Conservation (phyloP, 2,797 vertebrate species). For the Eurystomus glaucurus region DNA sequence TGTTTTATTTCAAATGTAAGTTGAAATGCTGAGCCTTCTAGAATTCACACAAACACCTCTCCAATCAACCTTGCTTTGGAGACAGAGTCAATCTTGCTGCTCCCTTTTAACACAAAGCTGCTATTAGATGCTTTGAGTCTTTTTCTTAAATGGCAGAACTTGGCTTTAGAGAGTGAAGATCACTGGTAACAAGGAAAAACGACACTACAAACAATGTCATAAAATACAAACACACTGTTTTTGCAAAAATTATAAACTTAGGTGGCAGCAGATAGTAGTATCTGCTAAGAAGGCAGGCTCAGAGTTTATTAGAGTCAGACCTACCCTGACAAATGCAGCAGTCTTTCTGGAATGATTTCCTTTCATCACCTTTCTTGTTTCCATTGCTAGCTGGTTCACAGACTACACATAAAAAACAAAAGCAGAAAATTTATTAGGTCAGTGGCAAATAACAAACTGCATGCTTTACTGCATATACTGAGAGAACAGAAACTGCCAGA, state of each 20-base stretch:
- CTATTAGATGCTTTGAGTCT: neutral
- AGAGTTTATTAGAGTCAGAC: constrained; percentile 57
- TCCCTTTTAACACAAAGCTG: neutral
- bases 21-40: neutral
- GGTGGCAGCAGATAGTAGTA: neutral
- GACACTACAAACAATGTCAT: neutral
- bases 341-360: constrained; percentile 97
- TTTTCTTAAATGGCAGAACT: neutral
- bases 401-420: constrained; percentile 82
- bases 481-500: neutral
- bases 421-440: neutral
- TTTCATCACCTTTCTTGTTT: constrained; percentile 94
- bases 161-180: neutral
- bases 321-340: constrained; percentile 94
- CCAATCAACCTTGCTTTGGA: neutral
- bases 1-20: neutral
- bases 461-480: neutral
- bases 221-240: neutral
- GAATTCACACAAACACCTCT: neutral
- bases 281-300: neutral
- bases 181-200: neutral
- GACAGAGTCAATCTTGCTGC: neutral
- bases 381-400: constrained; percentile 96
- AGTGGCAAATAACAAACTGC: neutral
- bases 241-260: neutral